Evolutionary conservation across 2,113 vertebrate genomes (phyloP), one percentile per base, ranked within the genome.

Genomic region (Xiphias gladius): DNA sequence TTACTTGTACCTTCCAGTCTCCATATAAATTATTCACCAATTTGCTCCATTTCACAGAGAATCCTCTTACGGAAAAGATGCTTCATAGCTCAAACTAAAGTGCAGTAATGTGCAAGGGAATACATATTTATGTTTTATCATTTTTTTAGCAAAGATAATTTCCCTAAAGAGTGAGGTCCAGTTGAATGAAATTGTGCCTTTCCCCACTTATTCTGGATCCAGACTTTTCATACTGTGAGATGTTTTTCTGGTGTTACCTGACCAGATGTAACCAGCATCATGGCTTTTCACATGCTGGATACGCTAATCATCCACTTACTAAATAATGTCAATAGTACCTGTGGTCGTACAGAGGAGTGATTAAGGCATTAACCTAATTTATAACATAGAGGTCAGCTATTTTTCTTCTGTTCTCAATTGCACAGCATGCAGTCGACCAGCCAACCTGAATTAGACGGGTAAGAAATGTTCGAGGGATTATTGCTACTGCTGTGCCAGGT

Each of bases 311-410:
- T 50, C 30, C 35, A 37, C 16, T 67, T 55, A n/a, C 65, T 58
- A 52, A 67, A 68, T 13, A 57, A 57, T 48, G 54, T 26, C 37
- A 64, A 67, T 48, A 52, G 32, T 67, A 83, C 26, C 64, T 76
- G 54, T 59, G 26, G 17, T 62, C 73, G 57, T 28, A 0, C 19
- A 62, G 32, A 72, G 57, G 39, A 37, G 32, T n/a, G 24, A 87
- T 82, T 83, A 78, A 64, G 22, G 43, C 39, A 84, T 86, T 83
- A 82, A 86, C 83, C 87, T 88, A 32, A 87, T 86, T 89, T 76
- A 16, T 8, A 69, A 58, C 81, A 89, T 64, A 73, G 55, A 82
- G 86, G 85, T 79, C 79, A 65, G 54, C 52, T 86, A 65, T 86
- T 79, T 78, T 43, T 63, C 76, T 58, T 2, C 46, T 52, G 30